Conservation (phyloP, 2,888 invertebrate genomes). For the Macaria notata region DNA sequence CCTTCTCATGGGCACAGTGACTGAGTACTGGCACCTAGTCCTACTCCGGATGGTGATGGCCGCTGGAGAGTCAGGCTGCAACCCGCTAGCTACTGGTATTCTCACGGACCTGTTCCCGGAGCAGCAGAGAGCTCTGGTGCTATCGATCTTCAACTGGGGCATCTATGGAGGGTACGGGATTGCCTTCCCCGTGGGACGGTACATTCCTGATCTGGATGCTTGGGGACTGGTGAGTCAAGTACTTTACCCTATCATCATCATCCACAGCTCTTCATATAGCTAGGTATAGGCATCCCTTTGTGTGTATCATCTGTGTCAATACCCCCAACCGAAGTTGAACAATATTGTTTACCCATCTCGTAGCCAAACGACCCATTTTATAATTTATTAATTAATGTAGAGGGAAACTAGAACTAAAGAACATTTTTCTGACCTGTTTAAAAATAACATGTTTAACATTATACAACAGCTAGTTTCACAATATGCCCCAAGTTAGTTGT, state of each 20-base stretch:
- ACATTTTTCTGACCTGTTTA: no score
- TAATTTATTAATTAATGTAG: no score
- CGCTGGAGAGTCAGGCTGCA: constrained; percentile 93
- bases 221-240: constrained; percentile 85
- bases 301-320: no score
- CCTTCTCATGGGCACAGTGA: constrained; percentile 91
- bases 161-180: constrained; percentile 97
- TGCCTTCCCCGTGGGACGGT: constrained; percentile 95
- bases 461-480: no score
- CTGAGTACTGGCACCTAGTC: constrained; percentile 95
- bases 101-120: constrained; percentile 91
- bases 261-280: no score
- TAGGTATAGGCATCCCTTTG: no score
- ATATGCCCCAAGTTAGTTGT: no score
- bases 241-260: neutral
- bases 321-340: no score
- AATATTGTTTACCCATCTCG: no score
- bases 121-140: constrained; percentile 91
- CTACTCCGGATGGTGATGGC: constrained; percentile 93
- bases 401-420: no score
- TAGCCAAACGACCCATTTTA: no score
- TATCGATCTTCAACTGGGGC: constrained; percentile 98
- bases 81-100: constrained; percentile 92
- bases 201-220: constrained; percentile 88
- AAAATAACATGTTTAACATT: no score